Conservation (phyloP, 2,888 invertebrate genomes). For the Xylota sylvarum region DNA sequence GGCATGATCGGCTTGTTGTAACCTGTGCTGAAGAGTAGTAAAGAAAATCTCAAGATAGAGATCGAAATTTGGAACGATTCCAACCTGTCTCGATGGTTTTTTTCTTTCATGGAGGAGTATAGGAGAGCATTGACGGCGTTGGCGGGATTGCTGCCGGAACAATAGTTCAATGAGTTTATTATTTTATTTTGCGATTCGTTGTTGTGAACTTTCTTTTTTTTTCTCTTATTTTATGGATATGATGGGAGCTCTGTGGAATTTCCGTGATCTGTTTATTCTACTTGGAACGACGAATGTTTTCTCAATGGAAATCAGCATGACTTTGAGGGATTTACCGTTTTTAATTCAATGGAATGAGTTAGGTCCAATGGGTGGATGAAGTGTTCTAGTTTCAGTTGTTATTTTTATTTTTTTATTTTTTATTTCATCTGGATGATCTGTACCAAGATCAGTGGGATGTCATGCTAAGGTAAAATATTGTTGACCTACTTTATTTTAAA, state of each 20-base stretch:
- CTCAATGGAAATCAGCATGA: slow-evolving; percentile 59
- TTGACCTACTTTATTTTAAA: background rate
- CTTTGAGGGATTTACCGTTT: slow-evolving; percentile 63
- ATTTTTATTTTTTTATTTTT: background rate
- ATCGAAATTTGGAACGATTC: slow-evolving; percentile 57
- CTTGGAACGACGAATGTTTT: slow-evolving; percentile 21
- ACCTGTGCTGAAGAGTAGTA: slow-evolving; percentile 61
- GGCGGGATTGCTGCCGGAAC: slow-evolving; percentile 35
- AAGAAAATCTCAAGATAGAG: slow-evolving; percentile 37
- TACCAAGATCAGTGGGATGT: slow-evolving; percentile 43
- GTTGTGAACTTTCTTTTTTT: slow-evolving; percentile 60
- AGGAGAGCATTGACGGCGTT: background rate
- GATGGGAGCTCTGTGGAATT: slow-evolving; percentile 34
- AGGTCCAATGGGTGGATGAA: background rate
- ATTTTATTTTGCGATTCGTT: slow-evolving; percentile 51
- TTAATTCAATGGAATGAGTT: slow-evolving; percentile 38
- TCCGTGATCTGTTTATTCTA: slow-evolving; percentile 60
- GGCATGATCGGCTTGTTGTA: slow-evolving; percentile 46
- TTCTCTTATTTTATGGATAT: slow-evolving; percentile 3
- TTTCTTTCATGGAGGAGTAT: slow-evolving; percentile 16
- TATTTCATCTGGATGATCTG: slow-evolving; percentile 6
- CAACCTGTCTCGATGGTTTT: slow-evolving; percentile 68
- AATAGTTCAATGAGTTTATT: slow-evolving; percentile 61
- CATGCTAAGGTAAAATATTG: background rate
- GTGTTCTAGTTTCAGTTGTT: slow-evolving; percentile 39